These are phyloP conservation scores for Zosterops hypoxanthus DNA, from an alignment of 2,113 vertebrate genomes.

Conservation along the genomic window DNA sequence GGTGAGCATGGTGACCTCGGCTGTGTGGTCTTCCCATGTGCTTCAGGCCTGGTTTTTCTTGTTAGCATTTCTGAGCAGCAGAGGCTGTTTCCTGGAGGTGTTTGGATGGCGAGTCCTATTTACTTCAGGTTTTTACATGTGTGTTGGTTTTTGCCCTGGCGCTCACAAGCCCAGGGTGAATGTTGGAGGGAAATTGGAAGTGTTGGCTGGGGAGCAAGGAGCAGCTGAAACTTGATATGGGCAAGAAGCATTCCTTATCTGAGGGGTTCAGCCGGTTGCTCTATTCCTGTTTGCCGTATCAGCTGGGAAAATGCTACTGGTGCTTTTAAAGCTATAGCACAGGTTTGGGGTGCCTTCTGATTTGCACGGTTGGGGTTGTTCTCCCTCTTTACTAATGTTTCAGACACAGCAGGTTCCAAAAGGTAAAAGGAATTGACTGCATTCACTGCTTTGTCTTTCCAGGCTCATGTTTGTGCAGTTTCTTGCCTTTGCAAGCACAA, in stretches of 20 bases:
- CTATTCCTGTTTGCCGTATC: not conserved
- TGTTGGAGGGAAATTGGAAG: not conserved
- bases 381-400: not conserved
- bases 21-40: not conserved
- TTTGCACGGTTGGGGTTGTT: fast-evolving
- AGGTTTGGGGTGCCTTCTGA: not conserved
- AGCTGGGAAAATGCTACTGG: not conserved
- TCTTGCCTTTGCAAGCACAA: not conserved
- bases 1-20: not conserved
- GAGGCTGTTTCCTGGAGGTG: not conserved
- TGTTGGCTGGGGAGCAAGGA: not conserved
- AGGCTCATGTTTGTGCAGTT: not conserved
- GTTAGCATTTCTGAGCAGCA: not conserved
- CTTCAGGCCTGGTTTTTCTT: not conserved
- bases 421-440: not conserved
- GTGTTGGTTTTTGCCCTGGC: not conserved
- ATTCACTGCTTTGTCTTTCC: not conserved
- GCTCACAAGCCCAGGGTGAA: not conserved
- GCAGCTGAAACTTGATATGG: not conserved
- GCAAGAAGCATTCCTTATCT: not conserved
- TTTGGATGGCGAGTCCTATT: not conserved
- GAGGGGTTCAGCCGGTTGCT: not conserved
- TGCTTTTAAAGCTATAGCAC: not conserved
- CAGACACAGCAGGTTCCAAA: not conserved
- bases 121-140: not conserved